Evolutionary conservation across 2,797 vertebrate species (phyloP), one percentile per base, ranked within the genome.

Genomic region (Lycodopsis pacificus): DNA sequence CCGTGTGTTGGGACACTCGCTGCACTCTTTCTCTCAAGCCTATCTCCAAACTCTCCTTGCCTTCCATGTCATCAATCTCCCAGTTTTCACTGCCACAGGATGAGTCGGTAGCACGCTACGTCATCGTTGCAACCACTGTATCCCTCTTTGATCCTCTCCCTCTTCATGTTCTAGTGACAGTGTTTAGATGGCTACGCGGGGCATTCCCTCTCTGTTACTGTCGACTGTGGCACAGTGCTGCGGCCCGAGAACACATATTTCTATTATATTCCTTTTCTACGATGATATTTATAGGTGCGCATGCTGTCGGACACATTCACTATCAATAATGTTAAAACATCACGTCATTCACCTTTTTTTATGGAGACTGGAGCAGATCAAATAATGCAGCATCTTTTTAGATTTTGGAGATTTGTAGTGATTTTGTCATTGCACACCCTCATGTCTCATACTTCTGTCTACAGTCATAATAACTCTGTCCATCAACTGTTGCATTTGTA

Each of bases 51-150:
- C 63, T 54, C 38, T 71, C 61, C 62, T 42, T 15, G 65, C 54
- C 56, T 25, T 73, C 51, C 34, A 11, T 67, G 65, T 87, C 85
- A 66, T 83, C 71, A 76, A 32, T 74, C 54, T 34, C 48, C 56
- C 56, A 38, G 56, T 54, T 86, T 58, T 71, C 53, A 12, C 36
- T 71, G 54, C 81, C 71, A 51, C 68, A 32, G 77, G 84, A 85
- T 83, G 71, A 87, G 77, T 77, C 22, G 46, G 63, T 77, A 65
- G 61, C n/a, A n/a, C 12, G 42, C 77, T 71, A 49, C 17, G 65
- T 86, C 83, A 83, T 46, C 61, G 64, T 76, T 59, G 84, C 65
- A 27, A 68, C 65, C 53, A 80, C 80, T 83, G 79, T 2, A 1
- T 63, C 53, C 19, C 14, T 27, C 73, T 88, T 81, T 88, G 62